These are phyloP conservation scores for Nipponacmea schrenckii DNA, from an alignment of 2,888 invertebrate genomes.

Conservation along the genomic window DNA sequence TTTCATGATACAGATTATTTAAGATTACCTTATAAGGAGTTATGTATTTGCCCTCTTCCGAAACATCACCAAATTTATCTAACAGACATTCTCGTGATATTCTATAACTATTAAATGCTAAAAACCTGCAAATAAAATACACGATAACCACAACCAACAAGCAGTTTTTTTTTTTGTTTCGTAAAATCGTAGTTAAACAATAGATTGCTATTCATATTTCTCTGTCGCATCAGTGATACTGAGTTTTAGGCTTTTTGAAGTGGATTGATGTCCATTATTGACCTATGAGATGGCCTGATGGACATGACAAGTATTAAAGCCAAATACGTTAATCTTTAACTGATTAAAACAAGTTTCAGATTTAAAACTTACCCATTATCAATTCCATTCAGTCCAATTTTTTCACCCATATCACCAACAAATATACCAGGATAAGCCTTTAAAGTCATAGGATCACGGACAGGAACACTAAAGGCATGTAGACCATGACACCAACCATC, in stretches of 20 bases:
- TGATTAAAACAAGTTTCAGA: too few species aligned
- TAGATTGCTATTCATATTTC: too few species aligned
- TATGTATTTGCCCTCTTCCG: constrained; percentile 86
- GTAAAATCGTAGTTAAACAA: too few species aligned
- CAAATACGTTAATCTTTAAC: too few species aligned
- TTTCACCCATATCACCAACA: constrained; percentile 93
- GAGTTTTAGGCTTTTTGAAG: too few species aligned
- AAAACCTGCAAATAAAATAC: constrained; percentile 74
- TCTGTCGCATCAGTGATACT: too few species aligned
- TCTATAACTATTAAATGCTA: constrained; percentile 87
- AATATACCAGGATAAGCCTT: constrained; percentile 76
- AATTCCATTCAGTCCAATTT: constrained; percentile 88
- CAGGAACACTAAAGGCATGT: constrained; percentile 88
- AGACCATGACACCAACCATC: constrained; percentile 86
- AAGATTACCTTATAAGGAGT: constrained; percentile 79
- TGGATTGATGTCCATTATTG: too few species aligned
- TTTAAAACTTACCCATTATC: constrained; percentile 84
- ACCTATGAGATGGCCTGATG: too few species aligned
- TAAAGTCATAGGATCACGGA: constrained; percentile 69
- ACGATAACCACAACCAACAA: background rate
- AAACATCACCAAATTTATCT: constrained; percentile 90
- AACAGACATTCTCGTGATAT: constrained; percentile 86
- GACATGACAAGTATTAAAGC: too few species aligned
- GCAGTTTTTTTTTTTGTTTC: too few species aligned
- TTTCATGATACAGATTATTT: too few species aligned